These are phyloP conservation scores for Larimichthys polyactis DNA, from an alignment of 2,113 vertebrate species.

Conservation along the genomic window DNA sequence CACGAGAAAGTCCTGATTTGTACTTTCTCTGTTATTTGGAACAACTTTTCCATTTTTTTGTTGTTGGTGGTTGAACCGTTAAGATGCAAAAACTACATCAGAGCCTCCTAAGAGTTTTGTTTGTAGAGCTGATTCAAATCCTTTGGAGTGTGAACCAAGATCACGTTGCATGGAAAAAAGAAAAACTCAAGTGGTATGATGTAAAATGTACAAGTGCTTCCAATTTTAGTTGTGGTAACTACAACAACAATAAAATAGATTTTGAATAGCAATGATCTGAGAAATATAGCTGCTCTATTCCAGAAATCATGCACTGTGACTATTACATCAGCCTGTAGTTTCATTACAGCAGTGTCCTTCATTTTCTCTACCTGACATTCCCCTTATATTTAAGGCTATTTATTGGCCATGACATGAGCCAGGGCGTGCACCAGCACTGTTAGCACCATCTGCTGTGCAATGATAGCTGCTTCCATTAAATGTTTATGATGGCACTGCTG, in stretches of 20 bases:
- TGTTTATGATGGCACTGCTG: slow-evolving; percentile 64
- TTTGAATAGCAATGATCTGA: neutral
- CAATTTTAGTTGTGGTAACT: neutral
- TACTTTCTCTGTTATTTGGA: neutral
- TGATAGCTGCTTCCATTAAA: slow-evolving; percentile 78
- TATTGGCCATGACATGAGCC: slow-evolving; percentile 64
- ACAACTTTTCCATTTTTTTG: neutral
- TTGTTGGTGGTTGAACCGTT: slow-evolving; percentile 9
- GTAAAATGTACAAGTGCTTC: neutral
- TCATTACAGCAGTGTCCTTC: slow-evolving; percentile 46
- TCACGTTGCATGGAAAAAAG: neutral
- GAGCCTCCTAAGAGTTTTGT: slow-evolving; percentile 3
- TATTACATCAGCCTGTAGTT: slow-evolving; percentile 35
- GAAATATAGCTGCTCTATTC: neutral
- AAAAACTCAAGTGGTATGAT: neutral
- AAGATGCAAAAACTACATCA: slow-evolving; percentile 18
- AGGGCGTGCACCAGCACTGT: slow-evolving; percentile 45
- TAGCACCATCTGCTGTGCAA: slow-evolving; percentile 77
- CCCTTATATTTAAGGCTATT: slow-evolving; percentile 65
- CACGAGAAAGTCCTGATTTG: neutral
- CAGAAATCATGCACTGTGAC: neutral
- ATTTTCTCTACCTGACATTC: slow-evolving; percentile 49
- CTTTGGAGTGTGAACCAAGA: neutral
- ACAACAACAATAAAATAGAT: neutral
- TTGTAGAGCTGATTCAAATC: slow-evolving; percentile 8